Conservation (phyloP, 2,888 invertebrate species). For the Drosophila yooni region DNA sequence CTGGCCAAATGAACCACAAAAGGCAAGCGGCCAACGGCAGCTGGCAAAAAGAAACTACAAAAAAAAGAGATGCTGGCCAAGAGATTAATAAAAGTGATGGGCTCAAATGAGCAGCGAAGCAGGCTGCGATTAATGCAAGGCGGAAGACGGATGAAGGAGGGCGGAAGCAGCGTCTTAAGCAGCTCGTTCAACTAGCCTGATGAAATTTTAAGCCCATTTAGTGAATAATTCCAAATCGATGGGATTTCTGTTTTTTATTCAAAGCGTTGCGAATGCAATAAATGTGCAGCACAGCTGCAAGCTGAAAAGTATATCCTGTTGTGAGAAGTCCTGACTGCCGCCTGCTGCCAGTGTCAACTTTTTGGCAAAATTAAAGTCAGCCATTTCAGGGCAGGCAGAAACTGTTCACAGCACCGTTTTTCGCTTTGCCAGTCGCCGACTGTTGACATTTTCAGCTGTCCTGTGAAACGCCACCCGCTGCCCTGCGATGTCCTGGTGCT, state of each 20-base stretch:
- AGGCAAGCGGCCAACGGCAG: constrained; percentile 68
- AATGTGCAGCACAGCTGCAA: constrained; percentile 51
- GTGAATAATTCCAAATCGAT: constrained; percentile 40
- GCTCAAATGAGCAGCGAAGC: constrained; percentile 42
- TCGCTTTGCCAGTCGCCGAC: constrained; percentile 40
- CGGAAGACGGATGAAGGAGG: constrained; percentile 21
- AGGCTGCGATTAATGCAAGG: constrained; percentile 27
- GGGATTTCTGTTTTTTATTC: constrained; percentile 1
- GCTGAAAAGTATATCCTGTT: constrained; percentile 21
- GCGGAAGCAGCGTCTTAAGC: constrained; percentile 60
- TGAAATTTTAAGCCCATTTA: constrained; percentile 52
- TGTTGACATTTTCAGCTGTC: constrained; percentile 78
- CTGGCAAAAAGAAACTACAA: constrained; percentile 38
- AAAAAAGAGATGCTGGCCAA: constrained; percentile 38
- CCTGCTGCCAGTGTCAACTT: constrained; percentile 43
- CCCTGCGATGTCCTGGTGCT: constrained; percentile 64
- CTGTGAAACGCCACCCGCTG: constrained; percentile 48
- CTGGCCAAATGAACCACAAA: constrained; percentile 63
- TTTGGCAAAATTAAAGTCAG: constrained; percentile 32
- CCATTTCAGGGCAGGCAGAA: constrained; percentile 37
- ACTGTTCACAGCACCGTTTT: constrained; percentile 36
- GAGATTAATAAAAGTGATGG: constrained; percentile 46
- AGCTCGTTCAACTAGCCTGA: constrained; percentile 8
- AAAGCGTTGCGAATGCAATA: constrained; percentile 55
- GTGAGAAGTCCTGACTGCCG: constrained; percentile 15